Conservation (phyloP, 1,140 invertebrate species). For the Aphelenchoides fujianensis region DNA sequence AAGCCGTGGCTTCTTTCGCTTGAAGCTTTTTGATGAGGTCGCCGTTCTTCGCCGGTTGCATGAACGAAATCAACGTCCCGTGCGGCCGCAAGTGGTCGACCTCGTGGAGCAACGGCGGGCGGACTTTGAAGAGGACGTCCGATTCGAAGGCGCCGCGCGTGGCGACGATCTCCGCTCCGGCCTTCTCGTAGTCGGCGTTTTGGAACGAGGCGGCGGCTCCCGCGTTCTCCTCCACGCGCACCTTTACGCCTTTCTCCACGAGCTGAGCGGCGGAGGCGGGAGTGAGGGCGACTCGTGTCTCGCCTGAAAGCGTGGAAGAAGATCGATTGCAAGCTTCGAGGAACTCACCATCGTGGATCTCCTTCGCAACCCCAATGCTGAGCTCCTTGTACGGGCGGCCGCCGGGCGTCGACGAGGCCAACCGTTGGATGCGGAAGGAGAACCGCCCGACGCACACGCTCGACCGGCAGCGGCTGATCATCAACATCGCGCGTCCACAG, state of each 20-base stretch:
- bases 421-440: not conserved
- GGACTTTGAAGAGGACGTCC: constrained; percentile 78
- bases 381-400: constrained; percentile 28
- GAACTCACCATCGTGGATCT: constrained; percentile 42
- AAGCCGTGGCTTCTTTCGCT: constrained; percentile 74
- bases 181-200: constrained; percentile 73
- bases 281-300: constrained; percentile 72
- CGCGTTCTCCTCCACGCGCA: constrained; percentile 76
- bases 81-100: constrained; percentile 70
- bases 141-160: constrained; percentile 71
- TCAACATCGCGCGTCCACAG: not conserved
- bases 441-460: not conserved
- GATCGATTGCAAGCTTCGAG: too few species aligned
- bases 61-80: constrained; percentile 76
- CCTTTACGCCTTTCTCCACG: constrained; percentile 78
- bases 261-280: constrained; percentile 73
- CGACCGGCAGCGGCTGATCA: not conserved
- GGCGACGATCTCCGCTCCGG: constrained; percentile 73
- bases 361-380: constrained; percentile 39
- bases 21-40: constrained; percentile 73
- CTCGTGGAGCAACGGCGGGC: constrained; percentile 72
- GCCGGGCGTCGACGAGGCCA: too few species aligned
- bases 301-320: too few species aligned
- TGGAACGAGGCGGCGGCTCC: constrained; percentile 75
- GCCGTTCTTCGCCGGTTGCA: constrained; percentile 81